Percentiles rank a stretch among this genome's conserved stretches.
phyloP scores from a whole-genome alignment of 2,797 vertebrate species.

The Anniella stebbinsi region DNA sequence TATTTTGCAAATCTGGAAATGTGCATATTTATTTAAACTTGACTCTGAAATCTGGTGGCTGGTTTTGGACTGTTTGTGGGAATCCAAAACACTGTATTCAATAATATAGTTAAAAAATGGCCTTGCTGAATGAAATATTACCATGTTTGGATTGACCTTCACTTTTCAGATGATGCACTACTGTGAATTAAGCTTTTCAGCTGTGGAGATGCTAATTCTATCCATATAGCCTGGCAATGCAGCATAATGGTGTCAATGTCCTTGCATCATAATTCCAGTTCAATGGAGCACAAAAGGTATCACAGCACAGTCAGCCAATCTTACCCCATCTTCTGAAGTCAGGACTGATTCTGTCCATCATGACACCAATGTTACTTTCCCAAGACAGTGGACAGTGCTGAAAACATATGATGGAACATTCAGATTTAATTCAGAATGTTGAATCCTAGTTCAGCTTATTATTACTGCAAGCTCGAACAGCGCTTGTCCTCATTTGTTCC shows the following conservation, averaged over 20 bases:
- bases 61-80: neutral
- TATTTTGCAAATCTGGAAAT: neutral
- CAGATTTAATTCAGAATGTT: neutral
- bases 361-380: neutral
- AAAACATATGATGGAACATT: neutral
- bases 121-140: neutral
- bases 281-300: neutral
- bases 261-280: constrained; percentile 18
- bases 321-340: neutral
- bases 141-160: neutral
- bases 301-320: neutral
- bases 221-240: neutral
- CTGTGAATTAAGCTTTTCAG: constrained; percentile 10
- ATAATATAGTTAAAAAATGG: neutral
- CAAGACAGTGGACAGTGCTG: neutral
- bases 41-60: neutral
- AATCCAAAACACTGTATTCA: neutral
- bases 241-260: neutral
- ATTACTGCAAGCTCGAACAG: neutral
- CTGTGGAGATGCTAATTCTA: neutral
- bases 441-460: neutral
- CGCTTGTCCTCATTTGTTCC: neutral
- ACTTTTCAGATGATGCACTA: neutral
- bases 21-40: neutral
- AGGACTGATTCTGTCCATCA: neutral